Percentiles rank a stretch among this genome's conserved stretches.
Conservation (phyloP, 1,140 invertebrate species). For the Drosophila orosa region DNA sequence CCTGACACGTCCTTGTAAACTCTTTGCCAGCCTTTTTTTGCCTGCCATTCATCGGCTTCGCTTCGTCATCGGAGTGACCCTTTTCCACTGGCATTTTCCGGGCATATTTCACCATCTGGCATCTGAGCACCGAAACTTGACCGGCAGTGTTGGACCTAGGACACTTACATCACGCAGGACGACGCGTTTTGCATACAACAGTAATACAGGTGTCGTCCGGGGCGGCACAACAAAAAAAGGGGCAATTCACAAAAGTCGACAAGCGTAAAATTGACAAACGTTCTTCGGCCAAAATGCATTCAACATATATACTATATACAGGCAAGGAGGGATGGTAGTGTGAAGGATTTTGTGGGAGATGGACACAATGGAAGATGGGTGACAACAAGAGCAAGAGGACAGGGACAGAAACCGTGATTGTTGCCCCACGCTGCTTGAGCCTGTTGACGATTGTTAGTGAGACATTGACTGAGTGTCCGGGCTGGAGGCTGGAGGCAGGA, state of each 20-base stretch:
- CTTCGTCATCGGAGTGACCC: conserved; percentile 24
- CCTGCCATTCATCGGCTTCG: background rate
- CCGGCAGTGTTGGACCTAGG: conserved; percentile 15
- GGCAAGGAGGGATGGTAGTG: background rate
- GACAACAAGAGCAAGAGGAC: conserved; percentile 37
- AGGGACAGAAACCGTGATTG: conserved; percentile 43
- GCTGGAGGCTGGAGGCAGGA: background rate
- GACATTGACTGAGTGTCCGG: conserved; percentile 78
- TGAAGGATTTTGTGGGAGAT: conserved; percentile 5
- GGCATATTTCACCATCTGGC: conserved; percentile 23
- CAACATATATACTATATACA: conserved; percentile 27
- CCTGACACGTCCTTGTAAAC: conserved; percentile 2
- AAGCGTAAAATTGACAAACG: conserved; percentile 81
- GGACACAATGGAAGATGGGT: conserved; percentile 25
- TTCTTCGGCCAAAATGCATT: conserved; percentile 63
- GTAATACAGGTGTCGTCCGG: conserved; percentile 24
- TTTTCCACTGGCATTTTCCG: conserved; percentile 22
- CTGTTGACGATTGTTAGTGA: conserved; percentile 82
- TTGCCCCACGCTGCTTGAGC: conserved; percentile 73
- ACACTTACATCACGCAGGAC: conserved; percentile 38
- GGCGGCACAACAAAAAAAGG: conserved; percentile 45
- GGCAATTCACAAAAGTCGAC: conserved; percentile 72
- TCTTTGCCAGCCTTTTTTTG: conserved; percentile 4
- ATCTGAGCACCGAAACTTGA: conserved; percentile 7
- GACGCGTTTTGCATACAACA: conserved; percentile 40